These are phyloP conservation scores for Penaeus indicus DNA, from an alignment of 1,140 invertebrate genomes.

Conservation along the genomic window DNA sequence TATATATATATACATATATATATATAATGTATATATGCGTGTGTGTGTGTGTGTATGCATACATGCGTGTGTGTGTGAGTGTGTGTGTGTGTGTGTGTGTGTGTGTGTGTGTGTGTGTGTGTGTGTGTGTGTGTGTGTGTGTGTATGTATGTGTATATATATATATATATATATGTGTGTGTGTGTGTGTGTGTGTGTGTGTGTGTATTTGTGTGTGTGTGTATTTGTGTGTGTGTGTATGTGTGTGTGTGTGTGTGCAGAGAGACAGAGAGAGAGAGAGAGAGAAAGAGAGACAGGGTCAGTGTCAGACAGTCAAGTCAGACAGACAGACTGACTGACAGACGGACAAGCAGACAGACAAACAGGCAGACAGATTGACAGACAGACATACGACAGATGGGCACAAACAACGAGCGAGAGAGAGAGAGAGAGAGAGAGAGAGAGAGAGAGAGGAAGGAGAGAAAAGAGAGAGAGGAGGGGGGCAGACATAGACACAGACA, in stretches of 20 bases:
- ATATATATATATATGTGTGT: no score
- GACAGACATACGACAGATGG: background rate
- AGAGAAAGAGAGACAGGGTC: background rate
- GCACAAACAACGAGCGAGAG: background rate
- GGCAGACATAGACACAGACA: background rate
- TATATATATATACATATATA: no score
- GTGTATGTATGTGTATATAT: no score
- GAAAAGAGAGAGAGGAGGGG: background rate
- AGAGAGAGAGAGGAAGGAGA: background rate
- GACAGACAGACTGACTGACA: background rate
- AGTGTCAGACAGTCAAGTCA: background rate
- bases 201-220: background rate
- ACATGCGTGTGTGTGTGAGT: no score
- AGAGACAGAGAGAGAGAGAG: no score
- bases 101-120: no score
- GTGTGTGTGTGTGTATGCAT: no score
- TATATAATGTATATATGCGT: no score
- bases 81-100: no score
- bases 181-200: no score
- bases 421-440: slow-evolving; percentile 10
- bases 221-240: background rate
- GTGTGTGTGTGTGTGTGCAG: background rate
- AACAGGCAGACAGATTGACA: background rate
- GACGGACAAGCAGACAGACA: slow-evolving; percentile 1
- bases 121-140: no score